Evolutionary conservation across 2,113 vertebrate genomes (phyloP).

Genomic region (Chaetodon trifascialis): DNA sequence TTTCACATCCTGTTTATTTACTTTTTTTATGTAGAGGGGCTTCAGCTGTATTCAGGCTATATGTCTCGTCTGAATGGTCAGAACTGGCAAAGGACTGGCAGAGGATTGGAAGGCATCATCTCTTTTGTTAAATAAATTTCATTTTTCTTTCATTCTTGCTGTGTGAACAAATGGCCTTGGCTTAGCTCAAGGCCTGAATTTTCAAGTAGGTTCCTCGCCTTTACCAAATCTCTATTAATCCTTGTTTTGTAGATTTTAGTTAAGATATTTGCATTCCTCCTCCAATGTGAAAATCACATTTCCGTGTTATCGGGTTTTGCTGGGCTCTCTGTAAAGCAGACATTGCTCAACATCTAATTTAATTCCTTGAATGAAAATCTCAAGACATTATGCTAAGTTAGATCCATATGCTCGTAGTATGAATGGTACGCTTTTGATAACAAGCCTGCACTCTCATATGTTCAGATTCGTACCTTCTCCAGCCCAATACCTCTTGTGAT

Average conservation of each 20-base stretch:
- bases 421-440: slow-evolving; percentile 79
- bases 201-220: slow-evolving; percentile 67
- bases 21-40: slow-evolving; percentile 35
- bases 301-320: slow-evolving; percentile 80
- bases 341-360: slow-evolving; percentile 74
- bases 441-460: slow-evolving; percentile 51
- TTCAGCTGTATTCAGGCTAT: slow-evolving; percentile 24
- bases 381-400: slow-evolving; percentile 73
- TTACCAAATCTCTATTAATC: slow-evolving; percentile 80
- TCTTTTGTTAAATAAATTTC: slow-evolving; percentile 64
- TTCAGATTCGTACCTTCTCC: slow-evolving; percentile 51
- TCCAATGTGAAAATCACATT: slow-evolving; percentile 84
- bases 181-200: slow-evolving; percentile 72
- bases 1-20: slow-evolving; percentile 68
- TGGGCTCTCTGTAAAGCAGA: slow-evolving; percentile 70
- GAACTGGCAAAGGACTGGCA: slow-evolving; percentile 36
- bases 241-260: slow-evolving; percentile 81
- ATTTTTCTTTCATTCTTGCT: slow-evolving; percentile 53
- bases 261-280: slow-evolving; percentile 82
- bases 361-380: slow-evolving; percentile 77
- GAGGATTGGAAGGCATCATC: slow-evolving; percentile 57
- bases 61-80: slow-evolving; percentile 35
- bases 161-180: slow-evolving; percentile 73
- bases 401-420: slow-evolving; percentile 64
- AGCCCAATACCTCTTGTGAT: slow-evolving; percentile 77